Evolutionary conservation across 2,113 vertebrate species (phyloP).

Genomic region (Clarias gariepinus): DNA sequence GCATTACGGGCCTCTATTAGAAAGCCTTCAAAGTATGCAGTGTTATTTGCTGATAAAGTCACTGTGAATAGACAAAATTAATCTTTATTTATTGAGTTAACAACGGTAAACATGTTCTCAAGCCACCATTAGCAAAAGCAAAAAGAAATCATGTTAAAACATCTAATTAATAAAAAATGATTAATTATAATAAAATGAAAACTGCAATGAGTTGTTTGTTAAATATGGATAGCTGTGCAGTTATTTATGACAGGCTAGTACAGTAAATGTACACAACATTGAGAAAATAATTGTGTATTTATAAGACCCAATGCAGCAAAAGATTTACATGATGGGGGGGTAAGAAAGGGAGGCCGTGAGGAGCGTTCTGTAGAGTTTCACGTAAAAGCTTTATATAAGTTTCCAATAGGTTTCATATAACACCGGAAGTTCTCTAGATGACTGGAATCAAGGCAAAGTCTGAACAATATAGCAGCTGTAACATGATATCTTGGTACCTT

Average conservation of each 20-base stretch:
- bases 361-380: background rate
- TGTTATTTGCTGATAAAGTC: slow-evolving; percentile 65
- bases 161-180: too few species aligned
- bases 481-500: slow-evolving; percentile 70
- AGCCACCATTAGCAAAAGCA: background rate
- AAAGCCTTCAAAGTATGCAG: slow-evolving; percentile 76
- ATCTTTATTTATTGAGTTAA: background rate
- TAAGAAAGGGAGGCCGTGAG: too few species aligned
- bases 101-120: background rate
- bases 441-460: background rate
- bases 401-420: background rate
- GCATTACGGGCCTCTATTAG: slow-evolving; percentile 80
- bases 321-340: accelerated
- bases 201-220: background rate
- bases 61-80: slow-evolving; percentile 65
- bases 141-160: background rate
- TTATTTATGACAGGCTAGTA: background rate
- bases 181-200: background rate
- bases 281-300: background rate
- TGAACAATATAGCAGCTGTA: background rate
- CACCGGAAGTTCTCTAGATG: background rate
- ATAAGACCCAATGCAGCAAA: background rate
- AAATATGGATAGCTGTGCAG: background rate
- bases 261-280: background rate
- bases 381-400: background rate